Conservation (phyloP, 2,888 invertebrate species). For the Seira sanloemensis region DNA sequence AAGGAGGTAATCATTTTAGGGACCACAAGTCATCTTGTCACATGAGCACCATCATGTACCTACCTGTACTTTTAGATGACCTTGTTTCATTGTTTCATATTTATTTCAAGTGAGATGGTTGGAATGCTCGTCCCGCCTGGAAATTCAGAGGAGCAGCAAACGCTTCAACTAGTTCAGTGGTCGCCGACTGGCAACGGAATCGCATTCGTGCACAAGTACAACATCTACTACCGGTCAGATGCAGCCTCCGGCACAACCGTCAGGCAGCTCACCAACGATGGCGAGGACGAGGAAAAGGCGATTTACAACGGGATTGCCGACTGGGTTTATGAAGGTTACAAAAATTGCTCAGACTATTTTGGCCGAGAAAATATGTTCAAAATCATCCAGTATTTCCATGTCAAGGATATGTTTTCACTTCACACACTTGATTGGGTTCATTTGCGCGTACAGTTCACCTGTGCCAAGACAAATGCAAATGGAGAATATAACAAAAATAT, state of each 20-base stretch:
- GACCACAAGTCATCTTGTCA: too few relatives aligned
- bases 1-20: conserved; percentile 77
- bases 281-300: conserved; percentile 78
- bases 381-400: too few relatives aligned
- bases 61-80: too few relatives aligned
- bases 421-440: too few relatives aligned
- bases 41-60: too few relatives aligned
- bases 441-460: too few relatives aligned
- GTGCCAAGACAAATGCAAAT: too few relatives aligned
- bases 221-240: conserved; percentile 84
- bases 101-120: not conserved
- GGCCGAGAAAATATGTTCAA: not conserved
- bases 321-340: conserved; percentile 95
- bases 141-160: conserved; percentile 68
- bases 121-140: not conserved
- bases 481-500: too few relatives aligned
- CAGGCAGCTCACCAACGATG: conserved; percentile 80
- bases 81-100: too few relatives aligned
- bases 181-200: conserved; percentile 84
- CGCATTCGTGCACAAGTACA: conserved; percentile 84
- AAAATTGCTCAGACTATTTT: not conserved
- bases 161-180: conserved; percentile 86
- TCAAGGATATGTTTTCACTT: too few relatives aligned
- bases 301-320: conserved; percentile 92
- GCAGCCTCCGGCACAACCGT: conserved; percentile 76